phyloP scores from a whole-genome alignment of 2,888 invertebrate genomes.

The Ectemnius lituratus region DNA sequence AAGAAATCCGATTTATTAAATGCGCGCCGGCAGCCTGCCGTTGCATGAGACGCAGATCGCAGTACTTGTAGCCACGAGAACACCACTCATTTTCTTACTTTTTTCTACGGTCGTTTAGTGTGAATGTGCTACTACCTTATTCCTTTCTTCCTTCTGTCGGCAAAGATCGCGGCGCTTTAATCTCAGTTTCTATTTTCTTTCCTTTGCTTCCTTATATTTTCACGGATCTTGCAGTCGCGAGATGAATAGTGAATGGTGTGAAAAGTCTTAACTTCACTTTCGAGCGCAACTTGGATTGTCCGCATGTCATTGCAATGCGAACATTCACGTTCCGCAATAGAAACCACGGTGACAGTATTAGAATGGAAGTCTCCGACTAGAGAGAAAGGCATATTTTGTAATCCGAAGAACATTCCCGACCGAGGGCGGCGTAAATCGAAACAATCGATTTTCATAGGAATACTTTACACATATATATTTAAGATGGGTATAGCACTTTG shows the following conservation, averaged over 20 bases:
- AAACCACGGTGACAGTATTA: conserved; percentile 14
- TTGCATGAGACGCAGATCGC: conserved; percentile 41
- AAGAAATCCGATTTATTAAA: conserved; percentile 59
- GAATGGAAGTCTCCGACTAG: conserved; percentile 6
- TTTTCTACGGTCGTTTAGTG: conserved; percentile 34
- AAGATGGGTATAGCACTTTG: conserved; percentile 17
- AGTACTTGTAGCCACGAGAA: conserved; percentile 41
- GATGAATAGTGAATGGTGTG: too few species aligned
- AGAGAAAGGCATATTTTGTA: conserved; percentile 12
- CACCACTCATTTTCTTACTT: conserved; percentile 30
- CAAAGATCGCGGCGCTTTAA: not conserved
- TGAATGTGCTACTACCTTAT: conserved; percentile 43
- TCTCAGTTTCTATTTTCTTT: conserved; percentile 29
- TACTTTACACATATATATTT: conserved; percentile 18
- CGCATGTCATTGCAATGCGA: too few species aligned
- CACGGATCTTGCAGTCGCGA: conserved; percentile 1
- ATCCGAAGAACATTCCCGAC: conserved; percentile 30
- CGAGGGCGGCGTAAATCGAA: conserved; percentile 2
- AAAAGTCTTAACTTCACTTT: too few species aligned
- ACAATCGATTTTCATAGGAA: conserved; percentile 2
- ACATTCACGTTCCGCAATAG: conserved; percentile 10
- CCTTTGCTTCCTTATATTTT: conserved; percentile 1
- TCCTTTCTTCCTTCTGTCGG: conserved; percentile 18
- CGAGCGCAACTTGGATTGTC: too few species aligned
- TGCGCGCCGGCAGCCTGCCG: conserved; percentile 37